These are phyloP conservation scores for Pristionchus japonicus DNA, from an alignment of 2,888 invertebrate genomes.

Conservation along the genomic window DNA sequence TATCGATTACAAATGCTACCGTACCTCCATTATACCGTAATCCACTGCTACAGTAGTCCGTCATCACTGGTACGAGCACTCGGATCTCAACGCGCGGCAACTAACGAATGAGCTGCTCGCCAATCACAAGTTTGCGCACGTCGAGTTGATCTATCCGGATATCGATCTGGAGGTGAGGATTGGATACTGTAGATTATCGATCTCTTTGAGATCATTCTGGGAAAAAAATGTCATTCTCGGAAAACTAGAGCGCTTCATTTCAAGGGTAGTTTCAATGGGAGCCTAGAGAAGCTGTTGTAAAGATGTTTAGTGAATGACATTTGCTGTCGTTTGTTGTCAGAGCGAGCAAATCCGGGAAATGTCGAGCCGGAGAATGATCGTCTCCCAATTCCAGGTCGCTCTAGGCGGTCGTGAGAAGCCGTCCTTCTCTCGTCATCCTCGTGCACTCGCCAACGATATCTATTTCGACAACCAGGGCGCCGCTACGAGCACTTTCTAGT, in stretches of 20 bases:
- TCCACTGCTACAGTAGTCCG: conserved; percentile 63
- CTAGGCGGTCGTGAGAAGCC: conserved; percentile 68
- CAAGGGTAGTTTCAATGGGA: too few species aligned
- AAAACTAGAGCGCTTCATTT: too few species aligned
- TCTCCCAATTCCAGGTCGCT: too few species aligned
- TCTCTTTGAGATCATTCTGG: too few species aligned
- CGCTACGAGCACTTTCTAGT: conserved; percentile 59
- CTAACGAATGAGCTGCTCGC: conserved; percentile 67
- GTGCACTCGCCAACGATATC: conserved; percentile 69
- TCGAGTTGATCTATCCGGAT: conserved; percentile 73
- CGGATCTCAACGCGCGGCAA: conserved; percentile 66
- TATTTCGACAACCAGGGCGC: conserved; percentile 74
- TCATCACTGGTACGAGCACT: conserved; percentile 74
- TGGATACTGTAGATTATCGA: conserved; percentile 25
- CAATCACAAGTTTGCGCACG: conserved; percentile 69
- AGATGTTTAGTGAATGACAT: too few species aligned
- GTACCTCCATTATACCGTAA: neutral
- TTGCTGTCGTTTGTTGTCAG: too few species aligned
- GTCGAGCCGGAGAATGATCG: too few species aligned
- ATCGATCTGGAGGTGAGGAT: conserved; percentile 72
- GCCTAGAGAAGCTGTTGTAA: too few species aligned
- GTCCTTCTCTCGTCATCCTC: conserved; percentile 59
- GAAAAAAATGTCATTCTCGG: too few species aligned
- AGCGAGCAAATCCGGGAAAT: too few species aligned
- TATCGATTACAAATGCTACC: neutral